Base-by-base conservation (phyloP, 2,888 invertebrate genomes). In the Drosophila koepferae region DNA sequence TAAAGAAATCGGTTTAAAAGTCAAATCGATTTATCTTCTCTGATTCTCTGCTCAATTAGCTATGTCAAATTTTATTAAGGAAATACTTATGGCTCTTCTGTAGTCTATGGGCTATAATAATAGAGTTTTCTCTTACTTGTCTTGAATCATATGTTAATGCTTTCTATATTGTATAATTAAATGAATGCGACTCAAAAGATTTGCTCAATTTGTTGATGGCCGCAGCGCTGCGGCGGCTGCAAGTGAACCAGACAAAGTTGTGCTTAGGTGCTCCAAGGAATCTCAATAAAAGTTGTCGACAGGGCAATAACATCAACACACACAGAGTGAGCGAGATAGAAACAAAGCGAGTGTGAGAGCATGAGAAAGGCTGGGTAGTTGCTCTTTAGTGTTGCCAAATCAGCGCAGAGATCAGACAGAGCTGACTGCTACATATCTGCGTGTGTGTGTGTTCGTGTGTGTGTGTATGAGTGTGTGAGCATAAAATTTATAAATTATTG, bases 401-500 rank as follows among this genome's bases (percentile, higher is more conserved):
- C 88, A 80, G 81, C 80, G 88, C 86, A 80, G 73, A 88, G 86
- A 86, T 85, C 86, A 71, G 65, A 67, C 70, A 64, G 53, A 63
- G 34, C 12, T 51, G 12, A n/a, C 34, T 49, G 34, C 31, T 23
- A 7, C 63, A 34, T 2, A 8, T 49, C n/a, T 31, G 10, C 41
- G 58, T 41, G 14, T 51, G 38, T 58, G 54, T 64, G 5, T 44
- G 54, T 43, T 14, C 54, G 46, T 54, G 48, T 64, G 56, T 51
- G 7, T 48, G 58, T 36, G 34, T 48, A 34, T 58, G 55, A 65
- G 63, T 60, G 74, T 73, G 68, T 62, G 61, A 68, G 85, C 82
- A 84, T 86, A 84, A 81, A 86, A 86, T 86, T 75, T 81, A 89
- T 86, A 86, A 89, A 89, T 89, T 86, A 89, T 89, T 89, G 89